Base-by-base conservation (phyloP, 2,888 invertebrate species). In the Drosophila silvestris region DNA sequence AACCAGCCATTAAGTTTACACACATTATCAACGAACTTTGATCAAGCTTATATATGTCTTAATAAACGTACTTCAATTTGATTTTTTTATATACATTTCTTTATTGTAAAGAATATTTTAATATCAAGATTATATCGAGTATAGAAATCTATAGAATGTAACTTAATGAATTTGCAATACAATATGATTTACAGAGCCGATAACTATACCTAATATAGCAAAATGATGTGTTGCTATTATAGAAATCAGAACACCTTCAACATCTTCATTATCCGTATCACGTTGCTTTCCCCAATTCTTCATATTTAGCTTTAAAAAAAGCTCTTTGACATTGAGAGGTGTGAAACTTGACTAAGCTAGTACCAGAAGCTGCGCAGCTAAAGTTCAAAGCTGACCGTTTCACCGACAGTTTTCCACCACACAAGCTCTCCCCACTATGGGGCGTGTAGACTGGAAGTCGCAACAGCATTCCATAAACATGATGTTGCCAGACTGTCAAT, bases 361-460 rank as follows among this genome's bases (percentile, higher is more conserved):
- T 12, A 19, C 5, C 0, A 1, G 44, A 53, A 22, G 51, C 14
- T 33, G 44, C n/a, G 30, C 52, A 57, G 26, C n/a, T 1, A 1
- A 19, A 37, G 44, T 37, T 44, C 5, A 12, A 5, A 1, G 0
- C 19, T 32, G 72, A 62, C 60, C 22, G 63, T 33, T 51, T 22
- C 22, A 1, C 4, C 0, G 2, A 1, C 6, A 57, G 33, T 28
- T 76, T 66, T 39, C 53, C 67, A 71, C 67, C 63, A 79, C 33
- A n/a, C 2, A n/a, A 50, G 51, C 37, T 64, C 74, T 37, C n/a
- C 60, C 0, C 2, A 52, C 33, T 53, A 1, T 50, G 12, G 10
- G 22, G 4, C 10, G 35, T 64, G 77, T 61, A 75, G 79, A 78
- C 71, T 78, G 78, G 78, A 78, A 75, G 22, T 1, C 1, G 3